Conservation (phyloP, 2,888 invertebrate species). For the Pristionchus fissidentatus region DNA sequence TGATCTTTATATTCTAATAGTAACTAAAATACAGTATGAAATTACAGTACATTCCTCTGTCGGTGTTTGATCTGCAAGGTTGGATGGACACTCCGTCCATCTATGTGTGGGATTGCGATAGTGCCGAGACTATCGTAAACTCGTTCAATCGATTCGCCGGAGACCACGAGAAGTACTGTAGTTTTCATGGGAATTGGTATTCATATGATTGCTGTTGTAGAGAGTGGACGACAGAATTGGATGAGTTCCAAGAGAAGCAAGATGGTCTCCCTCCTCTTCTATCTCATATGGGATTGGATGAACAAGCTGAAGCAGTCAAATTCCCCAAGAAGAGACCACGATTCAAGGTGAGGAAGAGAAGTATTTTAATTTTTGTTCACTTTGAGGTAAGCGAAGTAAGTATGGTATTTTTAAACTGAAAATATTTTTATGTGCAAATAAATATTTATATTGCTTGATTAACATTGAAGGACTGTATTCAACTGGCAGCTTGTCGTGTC, state of each 20-base stretch:
- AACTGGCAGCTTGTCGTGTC: constrained; percentile 94
- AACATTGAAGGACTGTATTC: constrained; percentile 83
- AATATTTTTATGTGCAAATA: neutral
- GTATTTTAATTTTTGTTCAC: neutral
- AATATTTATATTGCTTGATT: neutral
- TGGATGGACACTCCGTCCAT: constrained; percentile 99
- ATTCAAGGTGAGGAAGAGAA: constrained; percentile 50
- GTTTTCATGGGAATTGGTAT: neutral
- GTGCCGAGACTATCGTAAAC: constrained; percentile 95
- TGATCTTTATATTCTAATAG: neutral
- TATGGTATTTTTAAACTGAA: no score
- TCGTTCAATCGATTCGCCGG: constrained; percentile 85
- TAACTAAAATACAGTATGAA: neutral
- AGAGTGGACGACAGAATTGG: constrained; percentile 82
- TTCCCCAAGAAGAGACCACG: constrained; percentile 56
- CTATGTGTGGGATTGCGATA: constrained; percentile 98
- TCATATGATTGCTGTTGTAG: constrained; percentile 66
- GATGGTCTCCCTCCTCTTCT: constrained; percentile 51
- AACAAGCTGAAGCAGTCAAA: constrained; percentile 54
- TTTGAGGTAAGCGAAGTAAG: no score
- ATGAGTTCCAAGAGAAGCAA: constrained; percentile 44
- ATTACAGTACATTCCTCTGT: constrained; percentile 93
- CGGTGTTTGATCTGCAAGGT: constrained; percentile 95
- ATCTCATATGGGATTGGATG: constrained; percentile 54
- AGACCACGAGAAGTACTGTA: constrained; percentile 82